phyloP scores from a whole-genome alignment of 2,888 invertebrate species.

The Drosophila quinaria region DNA sequence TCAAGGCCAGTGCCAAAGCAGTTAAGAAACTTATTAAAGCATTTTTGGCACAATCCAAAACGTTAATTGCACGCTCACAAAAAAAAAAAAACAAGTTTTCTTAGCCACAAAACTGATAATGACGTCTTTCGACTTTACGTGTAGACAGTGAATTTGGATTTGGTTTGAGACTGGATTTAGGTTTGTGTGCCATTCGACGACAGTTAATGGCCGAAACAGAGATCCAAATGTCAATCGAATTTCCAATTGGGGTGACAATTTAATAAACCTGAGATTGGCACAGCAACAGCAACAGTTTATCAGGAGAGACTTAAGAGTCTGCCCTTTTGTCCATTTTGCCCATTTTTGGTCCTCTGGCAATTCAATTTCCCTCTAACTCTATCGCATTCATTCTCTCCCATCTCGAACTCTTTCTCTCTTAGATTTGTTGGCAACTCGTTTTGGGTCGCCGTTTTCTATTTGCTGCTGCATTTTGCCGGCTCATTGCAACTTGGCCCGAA shows the following conservation, averaged over 20 bases:
- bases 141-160: background rate
- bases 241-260: conserved; percentile 56
- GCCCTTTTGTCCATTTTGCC: conserved; percentile 66
- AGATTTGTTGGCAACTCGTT: conserved; percentile 60
- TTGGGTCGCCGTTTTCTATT: conserved; percentile 55
- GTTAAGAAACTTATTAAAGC: conserved; percentile 67
- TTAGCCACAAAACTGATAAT: conserved; percentile 34
- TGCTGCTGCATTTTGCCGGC: conserved; percentile 78
- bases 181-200: conserved; percentile 53
- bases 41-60: conserved; percentile 59
- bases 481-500: conserved; percentile 78
- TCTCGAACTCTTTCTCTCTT: conserved; percentile 2
- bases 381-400: background rate
- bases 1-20: conserved; percentile 68
- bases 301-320: conserved; percentile 29
- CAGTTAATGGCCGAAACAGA: conserved; percentile 49
- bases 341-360: conserved; percentile 35
- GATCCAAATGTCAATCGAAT: conserved; percentile 45
- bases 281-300: conserved; percentile 63
- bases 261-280: conserved; percentile 56
- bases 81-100: conserved; percentile 43
- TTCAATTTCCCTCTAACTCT: conserved; percentile 18
- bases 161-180: conserved; percentile 24
- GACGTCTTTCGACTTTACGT: conserved; percentile 18
- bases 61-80: conserved; percentile 65